Conservation (phyloP, 2,888 invertebrate genomes). For the Neocrepidodera transversa region DNA sequence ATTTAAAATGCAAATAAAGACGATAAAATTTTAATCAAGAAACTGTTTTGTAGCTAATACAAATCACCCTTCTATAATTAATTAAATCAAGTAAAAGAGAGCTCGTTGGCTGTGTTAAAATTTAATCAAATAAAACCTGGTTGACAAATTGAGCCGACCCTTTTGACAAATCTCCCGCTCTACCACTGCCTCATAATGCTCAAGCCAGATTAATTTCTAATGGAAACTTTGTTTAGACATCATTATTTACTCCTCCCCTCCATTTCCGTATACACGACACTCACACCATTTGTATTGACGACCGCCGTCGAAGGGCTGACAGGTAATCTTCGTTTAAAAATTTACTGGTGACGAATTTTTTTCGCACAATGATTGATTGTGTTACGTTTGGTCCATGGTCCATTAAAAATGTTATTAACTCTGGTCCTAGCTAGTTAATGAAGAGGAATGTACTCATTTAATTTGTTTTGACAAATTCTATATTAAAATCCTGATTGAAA, state of each 20-base stretch:
- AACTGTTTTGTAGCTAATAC: no score
- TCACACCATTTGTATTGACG: slow-evolving; percentile 33
- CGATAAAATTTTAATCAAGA: no score
- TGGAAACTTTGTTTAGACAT: slow-evolving; percentile 32
- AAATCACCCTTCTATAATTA: no score
- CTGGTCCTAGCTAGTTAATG: slow-evolving; percentile 4
- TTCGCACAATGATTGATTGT: slow-evolving; percentile 22
- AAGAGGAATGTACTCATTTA: no score
- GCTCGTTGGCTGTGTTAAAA: slow-evolving; percentile 20
- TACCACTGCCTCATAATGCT: slow-evolving; percentile 28
- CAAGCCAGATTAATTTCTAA: slow-evolving; percentile 35
- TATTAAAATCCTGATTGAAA: no score
- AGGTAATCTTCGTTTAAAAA: slow-evolving; percentile 34
- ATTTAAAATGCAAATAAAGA: no score
- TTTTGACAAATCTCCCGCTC: slow-evolving; percentile 28
- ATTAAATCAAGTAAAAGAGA: slow-evolving; percentile 21
- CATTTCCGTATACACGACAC: slow-evolving; percentile 26
- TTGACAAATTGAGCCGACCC: slow-evolving; percentile 30
- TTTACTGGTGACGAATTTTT: slow-evolving; percentile 28
- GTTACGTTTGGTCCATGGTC: slow-evolving; percentile 20
- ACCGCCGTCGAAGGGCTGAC: slow-evolving; percentile 35
- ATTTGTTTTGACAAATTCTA: no score
- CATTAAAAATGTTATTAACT: slow-evolving; percentile 26
- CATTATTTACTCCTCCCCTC: slow-evolving; percentile 39
- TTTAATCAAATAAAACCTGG: slow-evolving; percentile 28